These are phyloP conservation scores for Enteromius afrohamiltoni DNA, from an alignment of 2,797 vertebrate species.

Conservation along the genomic window DNA sequence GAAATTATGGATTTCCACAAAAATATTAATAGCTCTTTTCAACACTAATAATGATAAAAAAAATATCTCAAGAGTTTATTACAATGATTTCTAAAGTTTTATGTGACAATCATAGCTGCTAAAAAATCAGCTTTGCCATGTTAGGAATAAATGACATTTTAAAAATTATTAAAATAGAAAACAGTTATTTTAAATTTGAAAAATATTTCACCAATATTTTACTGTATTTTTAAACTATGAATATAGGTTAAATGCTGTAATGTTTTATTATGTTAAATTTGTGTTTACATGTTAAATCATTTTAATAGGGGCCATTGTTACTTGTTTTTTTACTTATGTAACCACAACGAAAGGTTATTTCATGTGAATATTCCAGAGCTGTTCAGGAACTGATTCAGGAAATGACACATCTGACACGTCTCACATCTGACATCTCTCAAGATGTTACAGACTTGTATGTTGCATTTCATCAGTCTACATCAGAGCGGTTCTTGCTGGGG, in stretches of 20 bases:
- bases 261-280: background rate
- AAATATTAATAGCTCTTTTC: background rate
- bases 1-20: background rate
- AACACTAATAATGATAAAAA: background rate
- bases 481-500: background rate
- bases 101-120: background rate
- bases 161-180: background rate
- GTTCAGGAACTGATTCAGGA: conserved; percentile 41
- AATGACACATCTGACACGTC: conserved; percentile 33
- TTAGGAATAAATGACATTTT: background rate
- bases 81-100: background rate
- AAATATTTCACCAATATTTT: background rate
- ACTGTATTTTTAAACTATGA: background rate
- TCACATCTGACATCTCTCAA: conserved; percentile 27
- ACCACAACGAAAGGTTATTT: conserved; percentile 11
- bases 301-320: background rate
- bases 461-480: conserved; percentile 10
- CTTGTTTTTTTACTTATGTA: background rate
- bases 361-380: conserved; percentile 71
- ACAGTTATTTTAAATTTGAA: background rate
- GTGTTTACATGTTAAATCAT: background rate
- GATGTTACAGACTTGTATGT: conserved; percentile 45
- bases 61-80: no score
- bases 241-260: background rate
- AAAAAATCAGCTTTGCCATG: background rate